Evolutionary conservation across 2,888 invertebrate species (phyloP), one percentile per base, ranked within the genome.

Genomic region (Lasioglossum leucozonium): DNA sequence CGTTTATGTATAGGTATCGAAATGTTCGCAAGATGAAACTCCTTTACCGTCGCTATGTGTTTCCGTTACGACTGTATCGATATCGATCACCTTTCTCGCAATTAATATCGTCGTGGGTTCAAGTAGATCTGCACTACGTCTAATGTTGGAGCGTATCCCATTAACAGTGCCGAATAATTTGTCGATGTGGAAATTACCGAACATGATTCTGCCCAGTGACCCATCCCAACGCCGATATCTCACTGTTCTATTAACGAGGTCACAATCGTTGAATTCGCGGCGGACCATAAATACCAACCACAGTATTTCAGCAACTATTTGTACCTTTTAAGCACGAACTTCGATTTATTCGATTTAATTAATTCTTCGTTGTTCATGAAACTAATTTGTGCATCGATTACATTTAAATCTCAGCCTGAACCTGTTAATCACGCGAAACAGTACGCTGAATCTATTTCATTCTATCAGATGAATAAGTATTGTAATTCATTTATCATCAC

Each of bases 141-240:
- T 79, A 82, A 81, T 74, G 86, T 88, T 84, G 86, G 82, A 87
- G 86, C 82, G 86, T 86, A 82, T 88, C 82, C 87, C 82, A 81
- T 88, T 88, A 86, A 84, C 77, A 73, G 77, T 67, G 75, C 67
- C 84, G 86, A 87, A 88, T 88, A 88, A 88, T 88, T 88, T 84
- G 87, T 87, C 87, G 86, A 81, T 82, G 82, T 84, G 80, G 87
- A 86, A 87, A 88, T 88, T 87, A 85, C 72, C 74, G 82, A 72
- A 67, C 77, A 72, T 75, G 84, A 74, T 76, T 75, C 78, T 72
- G 72, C 37, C 77, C 47, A 69, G 26, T 79, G 65, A 69, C 40
- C 71, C 30, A 42, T 26, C 62, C 62, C 77, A 37, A 80, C 72
- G 67, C 40, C 82, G 79, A 86, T 86, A 86, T 86, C 86, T 81